A percentile compares a stretch with the other conserved stretches of the same genome.
These are phyloP conservation scores for Machimus rusticus DNA, from an alignment of 2,888 invertebrate genomes.

Conservation along the genomic window DNA sequence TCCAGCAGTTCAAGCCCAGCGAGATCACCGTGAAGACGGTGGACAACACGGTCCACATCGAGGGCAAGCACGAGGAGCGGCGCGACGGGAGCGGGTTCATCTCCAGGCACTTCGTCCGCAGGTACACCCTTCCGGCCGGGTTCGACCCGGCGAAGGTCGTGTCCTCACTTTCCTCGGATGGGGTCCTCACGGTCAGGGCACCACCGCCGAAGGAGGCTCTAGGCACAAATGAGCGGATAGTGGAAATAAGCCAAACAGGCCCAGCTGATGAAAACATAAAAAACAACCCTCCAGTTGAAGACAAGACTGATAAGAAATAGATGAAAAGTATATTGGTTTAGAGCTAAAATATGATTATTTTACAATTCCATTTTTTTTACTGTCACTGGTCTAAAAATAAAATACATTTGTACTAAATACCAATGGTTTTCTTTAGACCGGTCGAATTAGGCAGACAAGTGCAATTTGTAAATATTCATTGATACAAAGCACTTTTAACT, in stretches of 20 bases:
- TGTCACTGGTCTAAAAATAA: no score
- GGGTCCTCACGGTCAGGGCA: conserved; percentile 74
- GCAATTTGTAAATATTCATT: no score
- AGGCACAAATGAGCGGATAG: conserved; percentile 63
- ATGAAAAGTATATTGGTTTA: no score
- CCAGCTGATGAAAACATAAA: not conserved
- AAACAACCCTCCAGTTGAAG: not conserved
- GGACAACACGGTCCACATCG: conserved; percentile 70
- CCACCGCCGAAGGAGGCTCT: conserved; percentile 63
- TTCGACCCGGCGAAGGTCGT: conserved; percentile 77
- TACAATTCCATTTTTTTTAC: no score
- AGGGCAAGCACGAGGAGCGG: conserved; percentile 76
- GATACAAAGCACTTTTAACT: no score
- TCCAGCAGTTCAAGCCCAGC: conserved; percentile 74
- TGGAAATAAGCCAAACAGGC: conserved; percentile 64
- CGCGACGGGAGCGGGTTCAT: conserved; percentile 76
- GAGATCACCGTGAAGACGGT: conserved; percentile 76
- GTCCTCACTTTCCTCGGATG: conserved; percentile 79
- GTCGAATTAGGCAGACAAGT: no score
- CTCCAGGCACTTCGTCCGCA: conserved; percentile 77
- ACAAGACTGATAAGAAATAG: not conserved
- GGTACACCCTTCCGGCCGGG: conserved; percentile 78
- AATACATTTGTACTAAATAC: no score
- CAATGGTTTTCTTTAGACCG: no score
- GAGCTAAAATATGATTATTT: no score